Evolutionary conservation across 2,113 vertebrate species (phyloP).

Genomic region (Elanoides forficatus): DNA sequence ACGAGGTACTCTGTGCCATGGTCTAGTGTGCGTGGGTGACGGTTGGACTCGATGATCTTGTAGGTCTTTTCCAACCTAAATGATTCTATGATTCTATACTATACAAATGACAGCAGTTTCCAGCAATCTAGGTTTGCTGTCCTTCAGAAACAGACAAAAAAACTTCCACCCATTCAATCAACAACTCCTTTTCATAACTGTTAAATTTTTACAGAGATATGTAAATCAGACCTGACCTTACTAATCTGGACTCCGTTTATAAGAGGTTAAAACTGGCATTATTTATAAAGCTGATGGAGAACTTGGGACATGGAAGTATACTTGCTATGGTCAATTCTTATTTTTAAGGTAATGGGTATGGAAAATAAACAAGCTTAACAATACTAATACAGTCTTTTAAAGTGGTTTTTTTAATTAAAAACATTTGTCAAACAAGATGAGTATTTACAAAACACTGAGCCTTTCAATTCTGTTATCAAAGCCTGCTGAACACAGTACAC

Average conservation of each 20-base stretch:
- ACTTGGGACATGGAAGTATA: not conserved
- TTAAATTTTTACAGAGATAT: not conserved
- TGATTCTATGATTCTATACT: too few relatives aligned
- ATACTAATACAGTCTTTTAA: not conserved
- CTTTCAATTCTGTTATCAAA: not conserved
- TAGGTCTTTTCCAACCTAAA: too few relatives aligned
- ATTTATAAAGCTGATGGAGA: not conserved
- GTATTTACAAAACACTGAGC: constrained; percentile 50
- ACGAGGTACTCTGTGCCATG: too few relatives aligned
- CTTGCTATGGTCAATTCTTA: not conserved
- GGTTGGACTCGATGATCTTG: too few relatives aligned
- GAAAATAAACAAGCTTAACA: not conserved
- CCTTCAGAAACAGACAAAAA: not conserved
- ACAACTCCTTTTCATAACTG: not conserved
- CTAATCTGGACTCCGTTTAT: not conserved
- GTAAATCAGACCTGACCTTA: not conserved
- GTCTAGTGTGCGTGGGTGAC: too few relatives aligned
- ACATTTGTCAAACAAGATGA: not conserved
- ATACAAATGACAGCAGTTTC: not conserved
- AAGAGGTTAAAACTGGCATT: not conserved
- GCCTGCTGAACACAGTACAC: not conserved
- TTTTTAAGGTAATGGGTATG: not conserved
- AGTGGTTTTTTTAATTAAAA: constrained; percentile 5
- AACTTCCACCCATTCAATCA: not conserved
- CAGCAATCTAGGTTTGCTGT: not conserved